Percentiles rank a stretch among this genome's conserved stretches.
Evolutionary conservation across 2,797 vertebrate genomes (phyloP).

Genomic region (Synaphobranchus kaupii): DNA sequence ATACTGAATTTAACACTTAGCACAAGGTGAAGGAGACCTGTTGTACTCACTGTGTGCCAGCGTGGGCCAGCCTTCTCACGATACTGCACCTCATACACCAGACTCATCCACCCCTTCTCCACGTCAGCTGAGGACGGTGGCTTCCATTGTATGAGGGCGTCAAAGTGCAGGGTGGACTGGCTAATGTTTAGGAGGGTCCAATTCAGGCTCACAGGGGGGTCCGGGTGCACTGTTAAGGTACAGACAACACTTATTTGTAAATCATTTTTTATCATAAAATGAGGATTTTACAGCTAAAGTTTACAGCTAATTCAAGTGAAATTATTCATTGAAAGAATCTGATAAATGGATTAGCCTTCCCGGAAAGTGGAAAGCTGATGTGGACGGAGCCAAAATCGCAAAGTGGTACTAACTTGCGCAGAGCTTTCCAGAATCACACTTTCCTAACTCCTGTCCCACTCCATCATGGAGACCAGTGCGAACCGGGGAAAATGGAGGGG

Average conservation of each 20-base stretch:
- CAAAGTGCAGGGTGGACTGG: conserved; percentile 69
- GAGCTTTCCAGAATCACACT: not conserved
- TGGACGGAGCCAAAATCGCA: not conserved
- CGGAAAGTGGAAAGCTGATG: not conserved
- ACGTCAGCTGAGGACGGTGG: conserved; percentile 83
- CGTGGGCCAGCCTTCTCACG: conserved; percentile 57
- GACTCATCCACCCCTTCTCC: conserved; percentile 82
- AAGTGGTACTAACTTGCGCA: not conserved
- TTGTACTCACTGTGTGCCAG: conserved; percentile 65
- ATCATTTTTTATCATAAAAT: not conserved
- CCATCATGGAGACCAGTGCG: not conserved
- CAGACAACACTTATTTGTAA: not conserved
- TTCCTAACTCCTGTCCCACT: no score
- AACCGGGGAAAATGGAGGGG: not conserved
- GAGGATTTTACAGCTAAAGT: not conserved
- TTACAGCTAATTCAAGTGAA: not conserved
- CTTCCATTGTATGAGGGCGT: conserved; percentile 85
- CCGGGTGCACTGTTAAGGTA: conserved; percentile 80
- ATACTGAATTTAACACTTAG: not conserved
- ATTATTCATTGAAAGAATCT: not conserved
- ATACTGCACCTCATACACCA: conserved; percentile 87
- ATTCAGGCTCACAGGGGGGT: conserved; percentile 84
- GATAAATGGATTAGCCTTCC: not conserved
- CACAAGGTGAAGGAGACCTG: not conserved
- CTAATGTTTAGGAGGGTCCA: conserved; percentile 86